Conservation (phyloP, 2,113 vertebrate genomes). For the Rostratula benghalensis region DNA sequence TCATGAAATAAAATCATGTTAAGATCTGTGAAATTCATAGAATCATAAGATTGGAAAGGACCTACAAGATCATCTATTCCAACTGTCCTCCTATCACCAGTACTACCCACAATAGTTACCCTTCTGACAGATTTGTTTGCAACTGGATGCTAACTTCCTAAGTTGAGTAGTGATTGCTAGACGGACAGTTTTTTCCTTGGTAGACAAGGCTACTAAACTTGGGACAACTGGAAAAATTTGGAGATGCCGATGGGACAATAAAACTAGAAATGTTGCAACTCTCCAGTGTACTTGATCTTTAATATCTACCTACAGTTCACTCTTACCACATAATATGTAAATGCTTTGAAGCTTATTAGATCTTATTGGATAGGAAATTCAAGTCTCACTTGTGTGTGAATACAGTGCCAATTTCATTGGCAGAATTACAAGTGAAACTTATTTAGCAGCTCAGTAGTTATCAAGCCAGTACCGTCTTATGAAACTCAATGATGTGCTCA, state of each 20-base stretch:
- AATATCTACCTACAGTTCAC: background rate
- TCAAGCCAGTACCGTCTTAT: background rate
- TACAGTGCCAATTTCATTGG: background rate
- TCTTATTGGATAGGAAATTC: background rate
- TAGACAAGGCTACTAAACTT: background rate
- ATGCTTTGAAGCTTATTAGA: background rate
- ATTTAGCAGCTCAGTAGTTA: background rate
- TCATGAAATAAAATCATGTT: background rate
- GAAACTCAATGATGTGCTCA: background rate
- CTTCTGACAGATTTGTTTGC: background rate
- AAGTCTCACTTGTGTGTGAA: background rate
- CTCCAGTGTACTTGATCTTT: background rate
- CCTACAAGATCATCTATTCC: too few species aligned
- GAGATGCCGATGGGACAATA: background rate
- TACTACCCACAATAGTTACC: too few species aligned
- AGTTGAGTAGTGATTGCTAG: background rate
- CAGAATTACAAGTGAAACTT: background rate
- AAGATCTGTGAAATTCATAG: background rate
- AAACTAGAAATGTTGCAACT: background rate
- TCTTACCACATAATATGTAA: background rate
- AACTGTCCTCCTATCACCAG: too few species aligned
- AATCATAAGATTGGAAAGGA: too few species aligned
- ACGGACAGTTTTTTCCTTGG: background rate
- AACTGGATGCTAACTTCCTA: background rate
- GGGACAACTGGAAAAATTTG: background rate